These are phyloP conservation scores for Sapayoa aenigma DNA, from an alignment of 2,113 vertebrate genomes.

Conservation along the genomic window DNA sequence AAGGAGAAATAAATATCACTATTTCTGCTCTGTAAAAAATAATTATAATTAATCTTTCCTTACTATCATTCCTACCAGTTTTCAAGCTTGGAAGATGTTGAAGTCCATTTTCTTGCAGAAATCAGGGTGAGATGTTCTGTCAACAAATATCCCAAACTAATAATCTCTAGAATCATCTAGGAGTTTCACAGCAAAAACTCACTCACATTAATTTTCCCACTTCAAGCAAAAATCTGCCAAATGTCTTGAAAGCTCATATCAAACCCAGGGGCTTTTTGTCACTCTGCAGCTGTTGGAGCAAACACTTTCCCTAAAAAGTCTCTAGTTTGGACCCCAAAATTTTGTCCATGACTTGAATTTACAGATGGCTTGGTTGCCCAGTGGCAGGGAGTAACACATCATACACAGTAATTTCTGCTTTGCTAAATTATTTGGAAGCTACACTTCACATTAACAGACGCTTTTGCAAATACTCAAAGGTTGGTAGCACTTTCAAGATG, in stretches of 20 bases:
- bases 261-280: not conserved
- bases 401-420: not conserved
- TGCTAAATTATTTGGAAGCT: not conserved
- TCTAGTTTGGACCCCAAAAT: not conserved
- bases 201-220: not conserved
- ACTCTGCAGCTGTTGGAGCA: not conserved
- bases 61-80: not conserved
- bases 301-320: not conserved
- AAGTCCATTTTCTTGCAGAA: not conserved
- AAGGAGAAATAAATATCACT: not conserved
- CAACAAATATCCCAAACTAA: not conserved
- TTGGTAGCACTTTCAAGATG: not conserved
- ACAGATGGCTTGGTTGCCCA: not conserved
- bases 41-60: not conserved
- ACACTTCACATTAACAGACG: not conserved
- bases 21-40: not conserved
- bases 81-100: not conserved
- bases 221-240: not conserved
- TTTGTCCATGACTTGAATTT: not conserved
- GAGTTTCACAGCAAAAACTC: not conserved
- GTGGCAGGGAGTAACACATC: not conserved
- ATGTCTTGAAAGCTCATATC: not conserved
- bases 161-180: not conserved
- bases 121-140: not conserved
- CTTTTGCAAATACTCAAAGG: not conserved